Base-by-base conservation (phyloP, 1,140 invertebrate species). In the Lerema accius region DNA sequence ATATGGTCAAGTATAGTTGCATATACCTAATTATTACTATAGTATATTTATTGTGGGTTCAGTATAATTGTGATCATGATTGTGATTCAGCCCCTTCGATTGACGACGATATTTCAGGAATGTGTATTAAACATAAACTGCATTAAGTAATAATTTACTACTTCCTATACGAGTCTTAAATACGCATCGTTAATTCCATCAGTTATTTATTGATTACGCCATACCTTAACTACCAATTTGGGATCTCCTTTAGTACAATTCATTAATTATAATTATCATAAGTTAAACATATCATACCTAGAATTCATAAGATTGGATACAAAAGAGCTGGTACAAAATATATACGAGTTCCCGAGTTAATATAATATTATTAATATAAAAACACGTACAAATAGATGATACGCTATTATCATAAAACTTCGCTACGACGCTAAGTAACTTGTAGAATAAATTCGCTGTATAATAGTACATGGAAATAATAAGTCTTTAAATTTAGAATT, bases 401-500 rank as follows among this genome's bases (percentile, higher is more conserved):
- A 53, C 50, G 16, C 50, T 53, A 40, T 40, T 40, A 51, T 39
- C 5, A 55, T 42, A 55, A 55, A 13, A 55, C 19, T 40, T 15
- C 17, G 37, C 50, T 55, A 53, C 17, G 16, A 9, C 23, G 37
- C 49, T 53, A 53, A 11, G 28, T 32, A 32, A 39, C 39, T 51
- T 4, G 49, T 51, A 39, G 15, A 42, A 40, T 42, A 15, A 55
- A 55, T 53, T 53, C 50, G 50, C 35, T 53, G 50, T 23, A 53
- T 32, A 32, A 32, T 32, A 32, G 28, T 32, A 32, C 11, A 48
- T 14, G 35, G 17, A 16, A 32, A 32, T 32, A 32, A 40, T 50
- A 50, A 50, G 28, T 32, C 49, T 51, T 51, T 7, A 13, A 53
- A 13, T 53, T 39, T 53, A 53, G 50, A 53, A 53, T 53, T 53